A percentile compares a stretch with the other conserved stretches of the same genome.
Evolutionary conservation across 2,888 invertebrate species (phyloP).

Genomic region (Himalopsyche japonica): DNA sequence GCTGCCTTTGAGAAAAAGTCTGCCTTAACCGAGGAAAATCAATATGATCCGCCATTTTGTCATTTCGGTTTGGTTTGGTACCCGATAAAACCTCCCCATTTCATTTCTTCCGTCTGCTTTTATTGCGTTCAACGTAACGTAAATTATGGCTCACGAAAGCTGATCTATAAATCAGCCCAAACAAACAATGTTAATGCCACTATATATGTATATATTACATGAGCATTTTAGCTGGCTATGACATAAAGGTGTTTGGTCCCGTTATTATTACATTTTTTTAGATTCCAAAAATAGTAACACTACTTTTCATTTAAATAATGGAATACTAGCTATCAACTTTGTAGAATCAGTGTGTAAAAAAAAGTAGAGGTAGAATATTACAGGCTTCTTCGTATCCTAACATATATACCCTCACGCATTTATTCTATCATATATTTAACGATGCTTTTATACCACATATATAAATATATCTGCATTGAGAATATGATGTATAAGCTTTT

Average conservation of each 20-base stretch:
- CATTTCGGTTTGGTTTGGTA: constrained; percentile 39
- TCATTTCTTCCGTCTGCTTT: constrained; percentile 40
- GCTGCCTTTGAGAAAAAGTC: constrained; percentile 1
- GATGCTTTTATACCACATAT: neutral
- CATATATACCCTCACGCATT: neutral
- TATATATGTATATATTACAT: neutral
- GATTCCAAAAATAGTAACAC: neutral
- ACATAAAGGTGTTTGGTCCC: no score
- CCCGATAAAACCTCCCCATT: constrained; percentile 39
- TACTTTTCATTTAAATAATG: neutral
- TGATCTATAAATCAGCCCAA: neutral
- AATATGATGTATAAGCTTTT: neutral
- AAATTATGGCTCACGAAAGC: neutral
- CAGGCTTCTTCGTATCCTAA: neutral
- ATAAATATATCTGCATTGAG: neutral
- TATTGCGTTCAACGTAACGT: constrained; percentile 35
- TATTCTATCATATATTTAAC: neutral
- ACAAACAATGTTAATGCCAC: neutral
- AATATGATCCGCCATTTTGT: constrained; percentile 41
- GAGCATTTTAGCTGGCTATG: neutral
- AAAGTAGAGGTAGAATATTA: neutral
- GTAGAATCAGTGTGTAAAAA: neutral
- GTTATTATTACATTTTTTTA: no score
- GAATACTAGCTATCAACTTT: neutral
- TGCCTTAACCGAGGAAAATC: constrained; percentile 36